These are phyloP conservation scores for Hemicentrotus pulcherrimus DNA, from an alignment of 35 echinoderm and acorn worm species.

Conservation along the genomic window DNA sequence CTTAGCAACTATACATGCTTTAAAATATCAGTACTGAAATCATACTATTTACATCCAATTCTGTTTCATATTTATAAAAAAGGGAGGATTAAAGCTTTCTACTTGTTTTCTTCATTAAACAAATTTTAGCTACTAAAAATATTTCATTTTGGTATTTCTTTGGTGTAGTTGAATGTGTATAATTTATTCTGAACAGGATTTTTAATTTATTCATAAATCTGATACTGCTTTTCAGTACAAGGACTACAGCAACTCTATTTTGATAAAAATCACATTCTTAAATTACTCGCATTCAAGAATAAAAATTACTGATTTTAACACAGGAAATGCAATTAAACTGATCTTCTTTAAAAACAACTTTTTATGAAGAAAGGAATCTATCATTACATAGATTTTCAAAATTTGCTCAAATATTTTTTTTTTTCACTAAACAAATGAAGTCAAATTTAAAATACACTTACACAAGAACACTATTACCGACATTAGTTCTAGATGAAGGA, in stretches of 20 bases:
- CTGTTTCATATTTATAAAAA: not conserved
- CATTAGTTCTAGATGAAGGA: not conserved
- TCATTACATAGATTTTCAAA: no score
- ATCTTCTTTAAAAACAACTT: no score
- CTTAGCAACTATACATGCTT: constrained; percentile 4
- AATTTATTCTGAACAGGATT: no score
- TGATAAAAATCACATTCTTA: no score
- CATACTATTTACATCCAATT: not conserved
- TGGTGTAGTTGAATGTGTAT: not conserved
- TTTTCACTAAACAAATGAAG: not conserved
- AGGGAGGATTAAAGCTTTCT: not conserved
- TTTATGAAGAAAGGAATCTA: no score
- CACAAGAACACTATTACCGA: not conserved
- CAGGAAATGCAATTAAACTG: no score
- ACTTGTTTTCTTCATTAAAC: not conserved
- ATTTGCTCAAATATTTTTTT: no score
- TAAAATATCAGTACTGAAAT: constrained; percentile 14
- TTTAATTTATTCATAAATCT: no score
- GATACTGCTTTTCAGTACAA: no score
- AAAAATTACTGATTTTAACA: no score
- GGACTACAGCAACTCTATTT: no score
- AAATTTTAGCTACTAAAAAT: not conserved
- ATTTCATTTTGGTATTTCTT: not conserved
- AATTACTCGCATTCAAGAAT: no score
- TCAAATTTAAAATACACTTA: not conserved